phyloP scores from a whole-genome alignment of 2,888 invertebrate genomes.

The Drosophila lacicola region DNA sequence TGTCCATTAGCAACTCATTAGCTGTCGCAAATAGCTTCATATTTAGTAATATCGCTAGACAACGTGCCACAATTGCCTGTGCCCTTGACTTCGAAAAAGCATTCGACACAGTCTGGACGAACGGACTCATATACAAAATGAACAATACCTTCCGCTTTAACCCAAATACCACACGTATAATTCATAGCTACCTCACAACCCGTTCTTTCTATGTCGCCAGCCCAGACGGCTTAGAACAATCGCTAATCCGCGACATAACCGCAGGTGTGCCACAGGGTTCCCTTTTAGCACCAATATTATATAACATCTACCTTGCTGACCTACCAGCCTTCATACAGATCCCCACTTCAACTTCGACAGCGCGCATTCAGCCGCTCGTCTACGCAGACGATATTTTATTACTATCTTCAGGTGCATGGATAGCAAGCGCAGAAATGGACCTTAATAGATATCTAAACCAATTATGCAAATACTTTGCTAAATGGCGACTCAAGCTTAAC shows the following conservation, averaged over 20 bases:
- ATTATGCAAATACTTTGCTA: neutral
- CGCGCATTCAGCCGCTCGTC: neutral
- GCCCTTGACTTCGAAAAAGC: neutral
- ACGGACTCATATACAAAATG: neutral
- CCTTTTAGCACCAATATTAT: neutral
- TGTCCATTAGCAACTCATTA: neutral
- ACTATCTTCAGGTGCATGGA: neutral
- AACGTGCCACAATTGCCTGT: neutral
- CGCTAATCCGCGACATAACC: neutral
- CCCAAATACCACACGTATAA: neutral
- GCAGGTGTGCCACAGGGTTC: neutral
- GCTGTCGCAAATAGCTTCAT: neutral
- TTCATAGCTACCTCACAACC: too few relatives aligned
- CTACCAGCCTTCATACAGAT: neutral
- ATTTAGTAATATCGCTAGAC: neutral
- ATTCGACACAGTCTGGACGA: neutral
- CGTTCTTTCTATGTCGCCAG: too few relatives aligned
- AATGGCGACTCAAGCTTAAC: neutral
- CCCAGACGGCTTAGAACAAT: neutral
- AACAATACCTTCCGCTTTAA: neutral
- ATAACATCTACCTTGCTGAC: neutral
- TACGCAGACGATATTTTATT: neutral
- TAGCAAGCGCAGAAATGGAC: neutral
- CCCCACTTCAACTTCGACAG: neutral
- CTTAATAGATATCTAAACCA: neutral